Base-by-base conservation (phyloP, 2,888 invertebrate genomes). In the Arctia plantaginis region DNA sequence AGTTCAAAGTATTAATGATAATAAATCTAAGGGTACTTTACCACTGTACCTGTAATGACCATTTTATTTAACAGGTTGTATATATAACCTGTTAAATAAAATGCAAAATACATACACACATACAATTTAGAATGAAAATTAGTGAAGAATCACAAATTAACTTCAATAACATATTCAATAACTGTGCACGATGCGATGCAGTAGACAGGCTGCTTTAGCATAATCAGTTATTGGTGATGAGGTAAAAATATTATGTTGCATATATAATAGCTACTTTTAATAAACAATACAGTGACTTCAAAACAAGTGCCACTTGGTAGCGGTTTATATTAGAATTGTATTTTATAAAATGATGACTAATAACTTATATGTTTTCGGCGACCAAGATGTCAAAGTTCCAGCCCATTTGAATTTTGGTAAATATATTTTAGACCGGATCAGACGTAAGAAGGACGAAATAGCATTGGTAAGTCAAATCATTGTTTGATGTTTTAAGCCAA, bases 321-420 rank as follows among this genome's bases (percentile, higher is more conserved):
- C 30, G 15, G 47, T 33, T 44, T 70, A 33, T n/a, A 44, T 51
- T 51, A n/a, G 3, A 41, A 15, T 23, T 33, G 6, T 66, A 64
- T 59, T 62, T 62, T 18, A 62, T 35, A 71, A 47, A 83, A 92
- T 90, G 92, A 82, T 84, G 23, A 82, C 79, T 64, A 84, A 89
- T 71, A 80, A 86, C n/a, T 77, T 80, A 67, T 90, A 88, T 66
- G 87, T 93, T 15, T 85, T 85, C 68, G 93, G 93, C 68, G 86
- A 91, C 67, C 87, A 91, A 85, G 82, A 89, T 68, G 87, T 90
- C 4, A 78, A 87, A 82, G 89, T 93, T 27, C 93, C 93, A 8
- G 92, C 89, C 1, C 93, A 93, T 87, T 84, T 93, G 66, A 93
- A 93, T 84, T 93, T 93, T 71, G 93, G 93, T 3, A 92, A 92